Base-by-base conservation (phyloP, 2,888 invertebrate species). In the Nemotelus nigrinus region DNA sequence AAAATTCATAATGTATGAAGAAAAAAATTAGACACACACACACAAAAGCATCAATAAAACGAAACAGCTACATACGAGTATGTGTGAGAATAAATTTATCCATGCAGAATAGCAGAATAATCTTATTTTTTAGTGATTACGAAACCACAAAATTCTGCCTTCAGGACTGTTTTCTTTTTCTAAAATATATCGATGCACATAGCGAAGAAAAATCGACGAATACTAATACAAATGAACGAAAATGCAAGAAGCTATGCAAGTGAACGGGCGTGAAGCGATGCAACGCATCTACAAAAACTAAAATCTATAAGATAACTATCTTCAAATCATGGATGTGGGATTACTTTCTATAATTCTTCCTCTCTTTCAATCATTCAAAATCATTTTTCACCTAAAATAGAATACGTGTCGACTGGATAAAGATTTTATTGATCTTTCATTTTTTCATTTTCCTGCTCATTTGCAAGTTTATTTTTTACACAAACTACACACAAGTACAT, bases 251-350 rank as follows among this genome's bases (percentile, higher is more conserved):
- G 57, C n/a, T 8, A 71, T 43, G 43, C 3, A 55, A 57, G 68
- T n/a, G 8, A 25, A 65, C 8, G 45, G 47, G 58, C 57, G 58
- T 39, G 41, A 72, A 58, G 47, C n/a, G 25, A 68, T 55, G 47
- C 2, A 25, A 72, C n/a, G 41, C 60, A 25, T 45, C 47, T n/a
- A 47, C 55, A 55, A 71, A 43, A 55, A 71, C 55, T 55, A 43
- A 44, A 47, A 71, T 44, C 43, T 41, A 48, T 44, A 39, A 53
- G 45, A 45, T 45, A 39, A 45, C 41, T 45, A 65, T 10, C 8
- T 45, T 39, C 7, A 65, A 45, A 47, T 63, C 10, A 65, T 58
- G 74, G 74, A 74, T 63, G 74, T 63, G 74, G 63, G 74, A 74
- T 43, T 63, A 74, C 43, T 74, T 63, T 63, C 53, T 44, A 50